Conservation (phyloP, 2,113 vertebrate genomes). For the Miniopterus natalensis region DNA sequence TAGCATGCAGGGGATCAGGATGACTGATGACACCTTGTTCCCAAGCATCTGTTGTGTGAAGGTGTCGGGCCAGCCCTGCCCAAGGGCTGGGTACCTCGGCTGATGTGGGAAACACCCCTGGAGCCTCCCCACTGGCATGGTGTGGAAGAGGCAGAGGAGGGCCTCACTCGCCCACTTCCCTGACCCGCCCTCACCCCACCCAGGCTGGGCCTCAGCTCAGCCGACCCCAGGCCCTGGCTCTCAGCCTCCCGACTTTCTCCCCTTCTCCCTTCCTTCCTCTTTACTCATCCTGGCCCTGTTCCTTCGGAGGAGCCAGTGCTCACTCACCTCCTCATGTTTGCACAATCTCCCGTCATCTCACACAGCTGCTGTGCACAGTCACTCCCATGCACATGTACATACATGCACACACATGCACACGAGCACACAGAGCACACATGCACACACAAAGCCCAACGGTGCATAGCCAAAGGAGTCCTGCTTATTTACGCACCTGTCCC, state of each 20-base stretch:
- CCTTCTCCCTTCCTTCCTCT: background rate
- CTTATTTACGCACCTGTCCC: background rate
- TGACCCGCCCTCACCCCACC: background rate
- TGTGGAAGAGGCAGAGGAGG: fast-evolving
- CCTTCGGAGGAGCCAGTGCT: background rate
- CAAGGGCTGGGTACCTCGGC: background rate
- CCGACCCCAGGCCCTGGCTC: background rate
- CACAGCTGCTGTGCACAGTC: background rate
- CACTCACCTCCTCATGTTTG: background rate
- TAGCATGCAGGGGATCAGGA: background rate
- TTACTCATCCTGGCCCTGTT: background rate
- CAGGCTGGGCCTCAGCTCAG: background rate
- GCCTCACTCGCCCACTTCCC: background rate
- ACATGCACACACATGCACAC: too few species aligned
- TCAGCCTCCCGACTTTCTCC: background rate
- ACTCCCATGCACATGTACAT: background rate
- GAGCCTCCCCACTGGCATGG: background rate
- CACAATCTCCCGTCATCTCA: too few species aligned
- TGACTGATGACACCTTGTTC: background rate
- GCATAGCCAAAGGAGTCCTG: background rate
- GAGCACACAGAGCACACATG: too few species aligned
- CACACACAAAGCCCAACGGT: background rate
- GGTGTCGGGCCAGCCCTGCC: background rate
- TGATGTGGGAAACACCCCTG: background rate
- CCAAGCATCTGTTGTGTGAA: background rate